Evolutionary conservation across 1,140 invertebrate genomes (phyloP), one percentile per base, ranked within the genome.

Genomic region (Atta texana): DNA sequence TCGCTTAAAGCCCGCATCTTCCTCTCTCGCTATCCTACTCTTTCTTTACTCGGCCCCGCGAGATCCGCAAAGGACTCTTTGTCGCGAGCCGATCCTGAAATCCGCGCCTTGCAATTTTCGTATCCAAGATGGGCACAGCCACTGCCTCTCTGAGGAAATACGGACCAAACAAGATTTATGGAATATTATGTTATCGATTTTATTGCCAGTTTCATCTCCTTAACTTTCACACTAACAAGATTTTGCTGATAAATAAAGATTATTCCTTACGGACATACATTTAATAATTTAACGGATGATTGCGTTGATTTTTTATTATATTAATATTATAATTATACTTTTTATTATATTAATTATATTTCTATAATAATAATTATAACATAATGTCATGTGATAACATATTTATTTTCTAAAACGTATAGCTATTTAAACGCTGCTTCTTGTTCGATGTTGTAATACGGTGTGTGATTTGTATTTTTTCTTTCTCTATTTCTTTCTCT

Each of bases 1-100:
- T 86, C 89, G 92, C 71, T 94, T 93, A 91, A 92, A 92, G 88
- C 90, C 82, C 87, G 91, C 88, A 88, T 89, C 55, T 75, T 63
- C 44, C 77, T 63, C 75, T 84, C 66, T 85, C 75, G 57, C 91
- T 85, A 39, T 59, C 12, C 24, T 51, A 31, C 55, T 85, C 57
- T 72, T 85, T 55, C 66, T 74, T 82, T 84, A 61, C n/a, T 28
- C 80, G 55, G 39, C 24, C 55, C 24, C 53, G 49, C 57, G 69
- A 51, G 57, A 80, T 28, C 53, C 69, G 75, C 75, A 76, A 80
- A 76, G 61, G 86, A 87, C 31, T 86, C n/a, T 68, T 68, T 31
- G 44, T 77, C 82, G 61, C 82, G 74, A 44, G 6, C 18, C 28
- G 71, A 76, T 51, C 44, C 34, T 61, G 39, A 55, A 85, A 75